These are phyloP conservation scores for Aurelia coerulea DNA, from an alignment of 30 jellyfish, hydroid and myxozoan genomes.

Conservation along the genomic window DNA sequence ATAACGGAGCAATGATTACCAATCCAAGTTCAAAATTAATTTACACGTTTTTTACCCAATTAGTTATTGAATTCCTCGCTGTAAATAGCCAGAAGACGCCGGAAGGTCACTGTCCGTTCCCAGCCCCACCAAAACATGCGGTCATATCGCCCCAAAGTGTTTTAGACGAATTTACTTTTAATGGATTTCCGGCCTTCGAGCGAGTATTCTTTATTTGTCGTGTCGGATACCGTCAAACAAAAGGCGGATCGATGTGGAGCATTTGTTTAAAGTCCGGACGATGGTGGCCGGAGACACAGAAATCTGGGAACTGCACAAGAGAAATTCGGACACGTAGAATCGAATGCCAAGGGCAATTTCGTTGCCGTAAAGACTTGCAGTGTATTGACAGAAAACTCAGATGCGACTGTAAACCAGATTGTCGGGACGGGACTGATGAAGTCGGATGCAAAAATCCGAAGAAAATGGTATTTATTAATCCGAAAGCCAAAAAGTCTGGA, in stretches of 20 bases:
- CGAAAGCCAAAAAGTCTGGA: conserved; percentile 34
- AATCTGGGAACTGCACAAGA: conserved; percentile 64
- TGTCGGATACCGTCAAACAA: conserved; percentile 53
- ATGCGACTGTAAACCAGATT: conserved; percentile 69
- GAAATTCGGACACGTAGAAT: conserved; percentile 52
- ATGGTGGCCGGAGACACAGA: conserved; percentile 67
- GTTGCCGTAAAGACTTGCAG: conserved; percentile 56
- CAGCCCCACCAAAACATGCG: conserved; percentile 58
- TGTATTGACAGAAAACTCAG: conserved; percentile 60
- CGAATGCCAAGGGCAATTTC: conserved; percentile 54
- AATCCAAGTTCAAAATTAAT: too few relatives aligned
- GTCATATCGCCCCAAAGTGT: conserved; percentile 55
- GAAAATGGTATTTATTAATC: conserved; percentile 11
- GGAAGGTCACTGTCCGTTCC: conserved; percentile 60
- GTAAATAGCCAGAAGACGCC: neutral
- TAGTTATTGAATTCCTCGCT: conserved; percentile 4
- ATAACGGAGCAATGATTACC: too few relatives aligned
- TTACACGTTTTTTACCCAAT: neutral
- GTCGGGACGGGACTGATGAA: conserved; percentile 76
- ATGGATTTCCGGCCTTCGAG: conserved; percentile 64
- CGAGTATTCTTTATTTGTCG: conserved; percentile 57
- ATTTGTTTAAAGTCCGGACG: conserved; percentile 56
- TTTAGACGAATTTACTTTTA: conserved; percentile 27
- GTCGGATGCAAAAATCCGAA: conserved; percentile 63
- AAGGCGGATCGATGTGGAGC: conserved; percentile 68